Evolutionary conservation across 2,888 invertebrate species (phyloP), one percentile per base, ranked within the genome.

Genomic region (Melanchra persicariae): DNA sequence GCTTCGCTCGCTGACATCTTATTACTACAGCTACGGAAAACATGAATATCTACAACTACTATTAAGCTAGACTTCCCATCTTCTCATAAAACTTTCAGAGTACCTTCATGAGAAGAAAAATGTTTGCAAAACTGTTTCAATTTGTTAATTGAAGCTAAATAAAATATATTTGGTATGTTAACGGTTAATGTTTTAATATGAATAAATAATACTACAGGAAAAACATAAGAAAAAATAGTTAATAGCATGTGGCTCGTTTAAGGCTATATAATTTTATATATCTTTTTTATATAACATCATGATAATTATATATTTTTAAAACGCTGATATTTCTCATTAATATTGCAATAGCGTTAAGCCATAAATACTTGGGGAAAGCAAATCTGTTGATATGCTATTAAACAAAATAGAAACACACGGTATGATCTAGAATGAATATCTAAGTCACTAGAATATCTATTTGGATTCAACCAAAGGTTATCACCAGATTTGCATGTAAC

Each of bases 71-170:
- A 90, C 91, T 93, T 93, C 90, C 92, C 91, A 93, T 94, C 93
- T 95, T 94, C 93, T 94, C 94, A 94, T 93, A 94, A 94, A 95
- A 95, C 94, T 93, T 95, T 94, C 92, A 93, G 91, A 93, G 93
- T 94, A 93, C 93, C 93, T 94, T 94, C 90, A 94, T 94, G 94
- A 95, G 94, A 94, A 95, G 95, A 95, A 96, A 95, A 95, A 95
- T 96, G 96, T 96, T 96, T 96, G 96, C 96, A 96, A 94, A 95
- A 95, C 95, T 95, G 95, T 96, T 94, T 89, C 86, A 87, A 87
- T 91, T 83, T 80, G 85, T 89, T 88, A 88, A 88, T 89, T 89
- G 87, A 93, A 93, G 94, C 94, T 93, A 92, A 91, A 91, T 90
- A 91, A 91, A 91, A 90, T 85, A 86, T 84, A 85, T 84, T 89